These are phyloP conservation scores for Lathamus discolor DNA, from an alignment of 2,113 vertebrate genomes.

Conservation along the genomic window DNA sequence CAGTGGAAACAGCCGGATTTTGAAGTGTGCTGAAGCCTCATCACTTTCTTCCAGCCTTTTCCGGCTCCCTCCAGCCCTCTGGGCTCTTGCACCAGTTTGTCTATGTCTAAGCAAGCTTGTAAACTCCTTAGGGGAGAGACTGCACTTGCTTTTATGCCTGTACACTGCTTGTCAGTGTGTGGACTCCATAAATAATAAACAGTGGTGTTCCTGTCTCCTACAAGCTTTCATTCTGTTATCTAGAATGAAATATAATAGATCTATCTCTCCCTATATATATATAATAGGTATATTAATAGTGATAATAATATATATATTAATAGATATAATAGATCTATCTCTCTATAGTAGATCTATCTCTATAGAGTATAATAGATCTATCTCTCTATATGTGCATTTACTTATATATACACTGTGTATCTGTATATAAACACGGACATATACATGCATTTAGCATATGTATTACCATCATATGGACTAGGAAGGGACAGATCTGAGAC, in stretches of 20 bases:
- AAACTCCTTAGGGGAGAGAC: background rate
- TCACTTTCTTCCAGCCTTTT: background rate
- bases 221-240: background rate
- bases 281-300: background rate
- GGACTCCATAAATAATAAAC: slow-evolving; percentile 9
- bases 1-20: background rate
- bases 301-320: background rate
- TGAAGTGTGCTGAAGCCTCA: background rate
- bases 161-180: background rate
- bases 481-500: background rate
- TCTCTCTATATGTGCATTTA: background rate
- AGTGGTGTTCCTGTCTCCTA: background rate
- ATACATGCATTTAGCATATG: background rate
- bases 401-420: fast-evolving
- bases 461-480: fast-evolving
- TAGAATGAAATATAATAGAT: background rate
- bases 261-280: background rate
- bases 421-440: background rate
- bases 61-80: background rate
- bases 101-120: background rate
- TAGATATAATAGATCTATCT: background rate
- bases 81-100: background rate
- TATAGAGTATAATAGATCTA: background rate
- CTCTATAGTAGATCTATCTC: background rate
- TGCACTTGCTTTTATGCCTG: background rate